Conservation (phyloP, 2,888 invertebrate species). For the Nysson spinosus region DNA sequence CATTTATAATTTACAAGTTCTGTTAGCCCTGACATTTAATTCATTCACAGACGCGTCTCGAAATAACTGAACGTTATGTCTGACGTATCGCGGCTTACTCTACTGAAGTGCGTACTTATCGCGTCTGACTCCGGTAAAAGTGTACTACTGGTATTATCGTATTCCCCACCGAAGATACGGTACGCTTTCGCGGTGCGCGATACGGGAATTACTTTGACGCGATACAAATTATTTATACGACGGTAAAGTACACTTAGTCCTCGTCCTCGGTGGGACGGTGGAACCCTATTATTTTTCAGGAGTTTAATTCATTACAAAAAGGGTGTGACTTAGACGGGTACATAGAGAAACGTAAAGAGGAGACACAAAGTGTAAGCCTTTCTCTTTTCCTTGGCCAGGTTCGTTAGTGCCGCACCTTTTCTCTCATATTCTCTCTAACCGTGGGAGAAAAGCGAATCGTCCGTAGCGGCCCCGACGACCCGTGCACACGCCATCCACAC, state of each 20-base stretch:
- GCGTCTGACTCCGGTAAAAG: too few relatives aligned
- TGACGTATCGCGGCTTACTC: too few relatives aligned
- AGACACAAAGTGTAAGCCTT: slow-evolving; percentile 31
- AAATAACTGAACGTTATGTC: too few relatives aligned
- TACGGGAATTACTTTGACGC: too few relatives aligned
- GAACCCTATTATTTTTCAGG: slow-evolving; percentile 40
- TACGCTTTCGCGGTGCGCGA: too few relatives aligned
- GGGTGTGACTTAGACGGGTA: slow-evolving; percentile 47
- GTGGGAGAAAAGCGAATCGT: slow-evolving; percentile 51
- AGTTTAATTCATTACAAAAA: slow-evolving; percentile 58
- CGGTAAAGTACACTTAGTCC: too few relatives aligned
- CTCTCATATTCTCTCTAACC: neutral
- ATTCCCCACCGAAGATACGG: too few relatives aligned
- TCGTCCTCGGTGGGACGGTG: slow-evolving; percentile 36
- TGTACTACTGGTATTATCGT: too few relatives aligned
- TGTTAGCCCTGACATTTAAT: too few relatives aligned
- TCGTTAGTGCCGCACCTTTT: slow-evolving; percentile 6
- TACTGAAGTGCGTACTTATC: too few relatives aligned
- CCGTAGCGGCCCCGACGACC: slow-evolving; percentile 56
- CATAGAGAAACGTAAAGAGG: slow-evolving; percentile 13
- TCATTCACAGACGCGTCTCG: too few relatives aligned
- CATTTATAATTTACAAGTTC: too few relatives aligned
- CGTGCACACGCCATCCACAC: slow-evolving; percentile 62
- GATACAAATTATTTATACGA: slow-evolving; percentile 2
- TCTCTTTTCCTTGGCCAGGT: slow-evolving; percentile 12